A percentile compares a stretch with the other conserved stretches of the same genome.
phyloP scores from a whole-genome alignment of 2,113 vertebrate genomes.

The Chroicocephalus ridibundus region DNA sequence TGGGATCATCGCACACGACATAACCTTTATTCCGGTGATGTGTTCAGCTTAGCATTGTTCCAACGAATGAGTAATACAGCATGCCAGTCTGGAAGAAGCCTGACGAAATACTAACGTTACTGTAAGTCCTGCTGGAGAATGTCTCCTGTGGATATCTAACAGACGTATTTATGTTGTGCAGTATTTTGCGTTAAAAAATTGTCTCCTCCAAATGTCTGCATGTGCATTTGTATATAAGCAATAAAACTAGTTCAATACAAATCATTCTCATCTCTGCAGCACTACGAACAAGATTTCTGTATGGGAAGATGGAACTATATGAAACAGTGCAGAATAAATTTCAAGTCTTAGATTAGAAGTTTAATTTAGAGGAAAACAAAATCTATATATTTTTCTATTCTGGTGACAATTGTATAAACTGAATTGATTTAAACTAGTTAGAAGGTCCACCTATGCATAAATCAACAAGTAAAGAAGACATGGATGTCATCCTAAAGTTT shows the following conservation, averaged over 20 bases:
- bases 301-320: not conserved
- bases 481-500: not conserved
- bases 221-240: not conserved
- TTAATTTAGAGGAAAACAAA: not conserved
- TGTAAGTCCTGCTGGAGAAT: not conserved
- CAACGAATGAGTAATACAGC: not conserved
- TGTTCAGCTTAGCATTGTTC: not conserved
- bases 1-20: not conserved
- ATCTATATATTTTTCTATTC: not conserved
- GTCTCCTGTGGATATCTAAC: not conserved
- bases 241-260: not conserved
- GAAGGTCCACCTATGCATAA: not conserved
- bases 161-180: not conserved
- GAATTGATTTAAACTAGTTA: not conserved
- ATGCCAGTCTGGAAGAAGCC: not conserved
- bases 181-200: not conserved
- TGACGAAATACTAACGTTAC: not conserved
- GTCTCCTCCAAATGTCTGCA: not conserved
- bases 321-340: conserved; percentile 13
- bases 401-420: not conserved
- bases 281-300: not conserved
- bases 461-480: not conserved
- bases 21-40: not conserved
- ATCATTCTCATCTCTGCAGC: not conserved
- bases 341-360: not conserved